Evolutionary conservation across 2,113 vertebrate species (phyloP).

Genomic region (Archocentrus centrarchus): DNA sequence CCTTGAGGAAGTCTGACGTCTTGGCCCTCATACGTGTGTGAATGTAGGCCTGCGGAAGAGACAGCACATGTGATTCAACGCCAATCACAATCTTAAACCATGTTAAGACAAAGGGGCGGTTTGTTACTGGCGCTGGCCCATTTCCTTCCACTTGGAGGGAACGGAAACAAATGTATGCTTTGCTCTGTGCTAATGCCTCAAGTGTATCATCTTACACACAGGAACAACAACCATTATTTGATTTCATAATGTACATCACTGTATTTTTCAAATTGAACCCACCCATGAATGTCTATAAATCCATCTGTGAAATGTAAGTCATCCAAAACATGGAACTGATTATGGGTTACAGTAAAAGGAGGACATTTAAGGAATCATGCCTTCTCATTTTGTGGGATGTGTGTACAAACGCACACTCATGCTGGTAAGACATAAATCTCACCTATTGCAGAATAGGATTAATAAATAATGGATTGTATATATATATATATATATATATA

Average conservation of each 20-base stretch:
- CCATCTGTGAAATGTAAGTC: background rate
- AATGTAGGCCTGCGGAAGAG: slow-evolving; percentile 90
- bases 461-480: too few relatives aligned
- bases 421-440: background rate
- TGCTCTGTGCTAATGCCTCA: background rate
- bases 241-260: background rate
- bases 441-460: background rate
- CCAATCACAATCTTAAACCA: background rate
- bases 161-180: background rate
- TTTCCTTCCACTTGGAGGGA: background rate
- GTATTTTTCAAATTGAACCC: background rate
- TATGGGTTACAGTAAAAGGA: background rate
- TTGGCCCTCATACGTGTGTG: slow-evolving; percentile 99
- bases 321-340: background rate
- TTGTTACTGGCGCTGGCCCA: background rate
- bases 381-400: background rate
- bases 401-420: background rate
- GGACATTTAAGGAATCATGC: background rate
- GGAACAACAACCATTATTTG: accelerated
- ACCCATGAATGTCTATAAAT: background rate
- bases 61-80: background rate
- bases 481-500: too few relatives aligned
- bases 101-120: background rate
- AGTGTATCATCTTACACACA: background rate
- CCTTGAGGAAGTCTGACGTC: slow-evolving; percentile 99